Percentiles rank a stretch among this genome's conserved stretches.
Evolutionary conservation across 2,888 invertebrate species (phyloP).

Genomic region (Ecdyonurus torrentis): DNA sequence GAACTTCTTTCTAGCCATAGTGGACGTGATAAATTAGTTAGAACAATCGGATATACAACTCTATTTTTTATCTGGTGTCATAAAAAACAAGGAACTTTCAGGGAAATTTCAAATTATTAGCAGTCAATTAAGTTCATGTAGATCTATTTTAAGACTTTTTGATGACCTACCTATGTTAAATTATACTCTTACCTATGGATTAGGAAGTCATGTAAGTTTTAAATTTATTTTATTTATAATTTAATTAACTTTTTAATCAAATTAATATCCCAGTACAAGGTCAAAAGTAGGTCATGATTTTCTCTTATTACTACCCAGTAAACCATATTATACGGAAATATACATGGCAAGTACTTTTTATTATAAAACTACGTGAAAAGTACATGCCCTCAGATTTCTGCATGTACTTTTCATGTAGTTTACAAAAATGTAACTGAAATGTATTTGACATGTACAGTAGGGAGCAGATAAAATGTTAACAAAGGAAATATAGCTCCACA

Average conservation of each 20-base stretch:
- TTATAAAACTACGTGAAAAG: no score
- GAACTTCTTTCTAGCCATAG: not conserved
- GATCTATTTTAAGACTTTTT: constrained; percentile 61
- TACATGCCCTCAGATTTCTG: no score
- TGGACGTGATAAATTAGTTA: not conserved
- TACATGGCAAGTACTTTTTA: no score
- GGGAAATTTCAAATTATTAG: constrained; percentile 42
- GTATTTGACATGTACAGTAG: no score
- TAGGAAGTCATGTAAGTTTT: constrained; percentile 37
- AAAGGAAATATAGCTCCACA: no score
- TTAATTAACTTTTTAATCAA: not conserved
- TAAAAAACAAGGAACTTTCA: constrained; percentile 18
- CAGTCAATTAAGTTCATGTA: constrained; percentile 52
- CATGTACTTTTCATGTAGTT: no score
- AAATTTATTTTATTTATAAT: not conserved
- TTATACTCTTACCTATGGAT: constrained; percentile 52
- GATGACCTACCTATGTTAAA: constrained; percentile 73
- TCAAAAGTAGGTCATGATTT: no score
- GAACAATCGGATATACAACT: not conserved
- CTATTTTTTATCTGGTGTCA: not conserved
- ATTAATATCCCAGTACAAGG: no score
- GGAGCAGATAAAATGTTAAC: no score
- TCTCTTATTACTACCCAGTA: no score
- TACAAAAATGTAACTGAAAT: no score
- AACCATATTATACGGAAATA: no score